A percentile compares a stretch with the other conserved stretches of the same genome.
Evolutionary conservation across 2,797 vertebrate genomes (phyloP).

Genomic region (Lates japonicus): DNA sequence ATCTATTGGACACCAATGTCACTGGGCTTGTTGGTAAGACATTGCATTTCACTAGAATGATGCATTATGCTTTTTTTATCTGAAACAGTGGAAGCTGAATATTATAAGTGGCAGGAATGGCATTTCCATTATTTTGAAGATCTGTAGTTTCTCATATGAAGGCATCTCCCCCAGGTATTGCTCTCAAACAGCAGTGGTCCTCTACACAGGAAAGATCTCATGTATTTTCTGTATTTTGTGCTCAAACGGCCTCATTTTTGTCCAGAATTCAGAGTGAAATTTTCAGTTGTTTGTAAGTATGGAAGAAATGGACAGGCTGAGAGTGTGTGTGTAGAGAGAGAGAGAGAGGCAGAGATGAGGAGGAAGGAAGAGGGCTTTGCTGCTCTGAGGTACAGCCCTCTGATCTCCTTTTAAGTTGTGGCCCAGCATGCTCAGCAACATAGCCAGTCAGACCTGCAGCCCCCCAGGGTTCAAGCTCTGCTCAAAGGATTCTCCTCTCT

Average conservation of each 20-base stretch:
- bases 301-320: constrained; percentile 24
- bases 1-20: not conserved
- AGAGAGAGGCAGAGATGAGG: constrained; percentile 44
- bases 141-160: constrained; percentile 34
- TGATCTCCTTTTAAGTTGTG: constrained; percentile 81
- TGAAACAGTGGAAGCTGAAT: constrained; percentile 26
- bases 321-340: constrained; percentile 15
- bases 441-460: constrained; percentile 70
- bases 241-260: not conserved
- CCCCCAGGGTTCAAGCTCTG: constrained; percentile 73
- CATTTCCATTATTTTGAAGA: constrained; percentile 28
- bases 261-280: constrained; percentile 42
- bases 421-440: constrained; percentile 76
- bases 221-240: constrained; percentile 27
- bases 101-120: constrained; percentile 57
- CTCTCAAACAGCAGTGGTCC: constrained; percentile 19
- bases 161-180: constrained; percentile 20
- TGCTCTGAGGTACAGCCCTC: constrained; percentile 72
- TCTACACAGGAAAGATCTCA: constrained; percentile 10
- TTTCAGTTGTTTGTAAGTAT: constrained; percentile 35
- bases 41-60: constrained; percentile 7
- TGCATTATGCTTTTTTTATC: constrained; percentile 11
- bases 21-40: not conserved
- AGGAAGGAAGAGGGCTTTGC: constrained; percentile 67
- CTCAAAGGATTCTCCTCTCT: constrained; percentile 76